Conservation (phyloP, 2,113 vertebrate genomes). For the Orientallactaga bullata region DNA sequence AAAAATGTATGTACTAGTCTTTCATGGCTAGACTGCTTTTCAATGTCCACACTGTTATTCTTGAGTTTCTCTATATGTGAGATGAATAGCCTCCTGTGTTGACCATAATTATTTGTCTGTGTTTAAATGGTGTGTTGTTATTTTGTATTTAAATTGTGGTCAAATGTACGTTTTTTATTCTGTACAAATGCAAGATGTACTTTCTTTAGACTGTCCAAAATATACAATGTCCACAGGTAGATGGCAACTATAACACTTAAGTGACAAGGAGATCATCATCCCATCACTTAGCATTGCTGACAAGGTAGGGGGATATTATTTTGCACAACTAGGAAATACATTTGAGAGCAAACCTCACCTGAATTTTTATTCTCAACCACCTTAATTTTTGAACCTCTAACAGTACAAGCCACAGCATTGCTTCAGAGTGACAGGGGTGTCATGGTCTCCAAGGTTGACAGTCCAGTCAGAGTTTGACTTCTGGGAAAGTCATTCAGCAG, state of each 20-base stretch:
- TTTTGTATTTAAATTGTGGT: background rate
- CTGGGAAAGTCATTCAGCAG: slow-evolving; percentile 57
- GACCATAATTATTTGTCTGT: background rate
- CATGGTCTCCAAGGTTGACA: slow-evolving; percentile 43
- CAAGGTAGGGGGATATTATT: slow-evolving; percentile 16
- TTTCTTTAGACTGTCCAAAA: slow-evolving; percentile 3
- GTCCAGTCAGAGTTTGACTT: slow-evolving; percentile 47
- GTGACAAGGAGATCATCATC: background rate
- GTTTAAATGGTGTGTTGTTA: background rate
- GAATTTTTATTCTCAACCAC: slow-evolving; percentile 6
- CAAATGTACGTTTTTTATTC: slow-evolving; percentile 32
- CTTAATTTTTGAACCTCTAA: background rate
- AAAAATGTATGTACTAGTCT: background rate
- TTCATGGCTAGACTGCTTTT: background rate
- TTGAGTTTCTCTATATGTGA: background rate
- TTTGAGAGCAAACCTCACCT: background rate
- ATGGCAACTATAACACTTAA: slow-evolving; percentile 8
- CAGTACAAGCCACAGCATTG: background rate
- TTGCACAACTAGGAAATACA: background rate
- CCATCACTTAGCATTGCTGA: background rate
- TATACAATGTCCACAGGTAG: background rate
- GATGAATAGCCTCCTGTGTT: no score
- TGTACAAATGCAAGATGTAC: background rate
- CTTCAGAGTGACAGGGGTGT: background rate
- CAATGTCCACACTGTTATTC: background rate